A percentile compares a stretch with the other conserved stretches of the same genome.
Evolutionary conservation across 1,140 invertebrate genomes (phyloP).

Genomic region (Prorops nasuta): DNA sequence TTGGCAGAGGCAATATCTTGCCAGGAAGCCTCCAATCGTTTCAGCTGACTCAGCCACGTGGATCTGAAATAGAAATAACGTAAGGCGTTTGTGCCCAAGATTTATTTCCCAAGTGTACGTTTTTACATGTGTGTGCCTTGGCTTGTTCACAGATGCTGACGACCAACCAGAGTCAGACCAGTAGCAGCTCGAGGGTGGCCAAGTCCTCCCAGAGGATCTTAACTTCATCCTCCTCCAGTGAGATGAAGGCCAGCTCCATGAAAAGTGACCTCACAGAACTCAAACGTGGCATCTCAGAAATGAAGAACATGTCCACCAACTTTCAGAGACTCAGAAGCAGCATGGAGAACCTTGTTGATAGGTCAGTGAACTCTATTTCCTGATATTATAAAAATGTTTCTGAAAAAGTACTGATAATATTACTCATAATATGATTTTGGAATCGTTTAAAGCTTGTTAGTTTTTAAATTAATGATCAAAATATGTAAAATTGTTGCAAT

Average conservation of each 20-base stretch:
- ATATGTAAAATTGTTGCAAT: too few species aligned
- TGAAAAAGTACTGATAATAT: too few species aligned
- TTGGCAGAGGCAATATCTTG: too few species aligned
- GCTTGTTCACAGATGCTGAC: constrained; percentile 42
- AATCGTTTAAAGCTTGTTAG: too few species aligned
- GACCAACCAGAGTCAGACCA: constrained; percentile 41
- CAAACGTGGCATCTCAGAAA: constrained; percentile 59
- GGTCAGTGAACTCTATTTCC: too few species aligned
- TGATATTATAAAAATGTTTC: constrained; percentile 1
- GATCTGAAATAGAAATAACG: constrained; percentile 32
- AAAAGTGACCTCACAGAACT: constrained; percentile 60
- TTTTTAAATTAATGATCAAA: too few species aligned
- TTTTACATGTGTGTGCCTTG: too few species aligned
- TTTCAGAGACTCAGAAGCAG: constrained; percentile 47
- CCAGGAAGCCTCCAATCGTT: too few species aligned
- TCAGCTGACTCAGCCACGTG: constrained; percentile 22
- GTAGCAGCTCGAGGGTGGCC: constrained; percentile 34
- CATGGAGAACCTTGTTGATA: constrained; percentile 53
- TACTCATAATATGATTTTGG: too few species aligned
- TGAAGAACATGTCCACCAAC: constrained; percentile 59
- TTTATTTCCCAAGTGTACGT: too few species aligned
- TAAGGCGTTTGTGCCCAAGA: too few species aligned
- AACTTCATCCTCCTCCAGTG: constrained; percentile 48
- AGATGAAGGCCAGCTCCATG: constrained; percentile 57
- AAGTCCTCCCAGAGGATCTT: constrained; percentile 49